These are phyloP conservation scores for Agonopterix arenella DNA, from an alignment of 2,888 invertebrate genomes.

Conservation along the genomic window DNA sequence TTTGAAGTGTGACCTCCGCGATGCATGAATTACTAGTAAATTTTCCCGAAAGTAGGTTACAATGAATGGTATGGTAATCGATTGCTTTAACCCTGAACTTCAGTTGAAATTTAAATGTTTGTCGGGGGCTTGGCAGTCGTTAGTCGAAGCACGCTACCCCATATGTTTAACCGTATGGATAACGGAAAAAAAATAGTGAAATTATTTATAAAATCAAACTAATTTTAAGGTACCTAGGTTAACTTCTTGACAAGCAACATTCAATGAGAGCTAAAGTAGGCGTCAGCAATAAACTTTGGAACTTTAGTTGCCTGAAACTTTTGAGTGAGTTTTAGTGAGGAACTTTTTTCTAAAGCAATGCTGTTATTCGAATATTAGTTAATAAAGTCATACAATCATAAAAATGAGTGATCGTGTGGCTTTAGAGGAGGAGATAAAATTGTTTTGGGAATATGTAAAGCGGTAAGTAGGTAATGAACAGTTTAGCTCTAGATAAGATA, in stretches of 20 bases:
- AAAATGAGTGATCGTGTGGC: constrained; percentile 33
- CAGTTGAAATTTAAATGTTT: constrained; percentile 28
- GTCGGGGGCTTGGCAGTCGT: constrained; percentile 31
- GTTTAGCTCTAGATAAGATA: too few species aligned
- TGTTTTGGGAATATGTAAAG: constrained; percentile 70
- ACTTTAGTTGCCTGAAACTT: too few species aligned
- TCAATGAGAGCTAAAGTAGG: too few species aligned
- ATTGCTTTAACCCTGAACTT: constrained; percentile 66
- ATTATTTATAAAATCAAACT: too few species aligned
- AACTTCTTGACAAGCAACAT: too few species aligned
- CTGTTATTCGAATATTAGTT: not conserved
- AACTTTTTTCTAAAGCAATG: too few species aligned
- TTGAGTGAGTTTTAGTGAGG: too few species aligned
- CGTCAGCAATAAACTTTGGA: too few species aligned
- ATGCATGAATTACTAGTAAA: not conserved
- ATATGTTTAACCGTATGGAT: constrained; percentile 27
- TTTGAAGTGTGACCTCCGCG: not conserved
- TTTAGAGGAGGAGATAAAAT: constrained; percentile 54
- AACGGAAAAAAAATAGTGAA: not conserved
- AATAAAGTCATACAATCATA: not conserved
- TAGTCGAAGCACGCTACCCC: constrained; percentile 33
- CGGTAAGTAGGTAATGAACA: constrained; percentile 37
- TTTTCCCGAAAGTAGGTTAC: constrained; percentile 18
- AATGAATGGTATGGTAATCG: constrained; percentile 32
- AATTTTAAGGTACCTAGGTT: too few species aligned